phyloP scores from a whole-genome alignment of 2,797 vertebrate species.

The Hydrophis major region DNA sequence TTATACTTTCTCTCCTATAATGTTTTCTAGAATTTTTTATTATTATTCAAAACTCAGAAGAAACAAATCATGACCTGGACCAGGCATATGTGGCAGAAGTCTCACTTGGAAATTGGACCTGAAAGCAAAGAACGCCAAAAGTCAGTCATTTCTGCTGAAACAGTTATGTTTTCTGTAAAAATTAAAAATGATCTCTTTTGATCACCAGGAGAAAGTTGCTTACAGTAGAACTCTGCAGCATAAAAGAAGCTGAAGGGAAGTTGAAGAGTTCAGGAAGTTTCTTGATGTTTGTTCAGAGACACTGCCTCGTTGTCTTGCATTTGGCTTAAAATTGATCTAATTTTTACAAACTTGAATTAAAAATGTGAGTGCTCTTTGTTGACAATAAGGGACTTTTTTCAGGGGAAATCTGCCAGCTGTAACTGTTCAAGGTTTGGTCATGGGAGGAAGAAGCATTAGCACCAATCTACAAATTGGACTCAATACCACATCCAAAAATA shows the following conservation, averaged over 20 bases:
- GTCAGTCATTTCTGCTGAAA: constrained; percentile 51
- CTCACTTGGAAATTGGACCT: constrained; percentile 13
- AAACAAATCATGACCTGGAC: not conserved
- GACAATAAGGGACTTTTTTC: constrained; percentile 15
- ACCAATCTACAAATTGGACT: not conserved
- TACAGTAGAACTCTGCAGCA: not conserved
- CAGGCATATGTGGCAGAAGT: not conserved
- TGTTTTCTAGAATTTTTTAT: not conserved
- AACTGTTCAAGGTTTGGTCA: not conserved
- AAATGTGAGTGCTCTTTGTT: constrained; percentile 6
- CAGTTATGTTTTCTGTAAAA: constrained; percentile 38
- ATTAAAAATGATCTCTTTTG: constrained; percentile 32
- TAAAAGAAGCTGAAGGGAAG: constrained; percentile 54
- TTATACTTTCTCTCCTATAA: not conserved
- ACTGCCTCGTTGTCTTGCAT: constrained; percentile 54
- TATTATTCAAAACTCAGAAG: rapidly evolving
- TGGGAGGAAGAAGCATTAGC: not conserved
- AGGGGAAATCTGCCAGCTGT: constrained; percentile 6
- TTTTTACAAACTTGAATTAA: not conserved
- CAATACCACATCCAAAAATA: not conserved
- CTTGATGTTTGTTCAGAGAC: constrained; percentile 53
- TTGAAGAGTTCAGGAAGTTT: constrained; percentile 65
- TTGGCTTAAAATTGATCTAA: constrained; percentile 32
- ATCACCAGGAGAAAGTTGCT: constrained; percentile 33
- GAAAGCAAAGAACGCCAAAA: constrained; percentile 26